phyloP scores from a whole-genome alignment of 1,140 invertebrate genomes.

The Meloidogyne floridensis region DNA sequence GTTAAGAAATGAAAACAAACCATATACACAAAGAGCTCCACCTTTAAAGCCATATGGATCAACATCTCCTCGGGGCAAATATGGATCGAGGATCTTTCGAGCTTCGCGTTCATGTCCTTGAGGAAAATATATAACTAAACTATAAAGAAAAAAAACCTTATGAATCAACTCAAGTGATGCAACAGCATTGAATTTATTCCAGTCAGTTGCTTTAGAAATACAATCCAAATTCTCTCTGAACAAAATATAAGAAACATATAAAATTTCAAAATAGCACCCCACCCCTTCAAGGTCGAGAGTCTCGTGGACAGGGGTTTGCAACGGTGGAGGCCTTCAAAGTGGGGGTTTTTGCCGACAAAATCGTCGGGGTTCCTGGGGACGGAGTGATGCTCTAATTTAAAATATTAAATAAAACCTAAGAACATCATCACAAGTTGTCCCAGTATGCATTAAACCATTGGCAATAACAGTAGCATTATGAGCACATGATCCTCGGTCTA shows the following conservation, averaged over 20 bases:
- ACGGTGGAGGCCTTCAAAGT: too few relatives aligned
- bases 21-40: constrained; percentile 93
- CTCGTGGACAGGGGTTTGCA: too few relatives aligned
- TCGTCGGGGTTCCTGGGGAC: too few relatives aligned
- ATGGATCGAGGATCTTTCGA: constrained; percentile 92
- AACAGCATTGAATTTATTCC: constrained; percentile 97
- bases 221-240: constrained; percentile 94
- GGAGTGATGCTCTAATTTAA: too few relatives aligned
- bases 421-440: constrained; percentile 89
- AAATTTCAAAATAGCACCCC: too few relatives aligned
- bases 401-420: constrained; percentile 67
- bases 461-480: constrained; percentile 98
- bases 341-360: too few relatives aligned
- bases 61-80: constrained; percentile 84
- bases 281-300: too few relatives aligned
- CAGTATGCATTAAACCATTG: constrained; percentile 98
- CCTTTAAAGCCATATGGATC: constrained; percentile 89
- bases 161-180: constrained; percentile 97
- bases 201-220: constrained; percentile 95
- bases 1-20: constrained; percentile 41
- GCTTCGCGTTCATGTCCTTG: constrained; percentile 73
- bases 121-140: constrained; percentile 32
- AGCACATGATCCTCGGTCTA: constrained; percentile 92
- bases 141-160: constrained; percentile 70
- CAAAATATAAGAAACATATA: constrained; percentile 38